Evolutionary conservation across 1,140 invertebrate genomes (phyloP).

Genomic region (Ceratina australensis): DNA sequence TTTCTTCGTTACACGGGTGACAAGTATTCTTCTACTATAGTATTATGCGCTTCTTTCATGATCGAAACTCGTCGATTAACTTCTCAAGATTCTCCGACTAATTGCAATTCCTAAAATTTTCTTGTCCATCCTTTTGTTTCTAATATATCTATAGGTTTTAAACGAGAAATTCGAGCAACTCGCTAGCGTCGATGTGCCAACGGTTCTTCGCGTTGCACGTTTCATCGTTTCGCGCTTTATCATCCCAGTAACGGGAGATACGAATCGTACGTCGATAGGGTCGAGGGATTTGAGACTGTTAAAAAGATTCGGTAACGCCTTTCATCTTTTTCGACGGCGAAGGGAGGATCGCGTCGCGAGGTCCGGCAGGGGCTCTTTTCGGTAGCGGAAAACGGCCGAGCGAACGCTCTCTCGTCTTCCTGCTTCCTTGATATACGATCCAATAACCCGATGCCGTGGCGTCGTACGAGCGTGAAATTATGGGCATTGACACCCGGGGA

Average conservation of each 20-base stretch:
- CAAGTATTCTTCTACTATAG: no score
- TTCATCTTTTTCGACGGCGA: constrained; percentile 47
- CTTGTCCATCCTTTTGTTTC: no score
- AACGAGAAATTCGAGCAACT: no score
- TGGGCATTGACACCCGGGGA: constrained; percentile 69
- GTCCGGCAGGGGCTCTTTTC: constrained; percentile 50
- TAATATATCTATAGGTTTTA: no score
- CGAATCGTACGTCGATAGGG: not conserved
- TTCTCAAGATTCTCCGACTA: no score
- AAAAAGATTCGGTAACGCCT: constrained; percentile 56
- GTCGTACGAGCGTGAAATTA: constrained; percentile 75
- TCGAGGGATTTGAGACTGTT: constrained; percentile 32
- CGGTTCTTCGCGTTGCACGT: no score
- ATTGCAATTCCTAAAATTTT: no score
- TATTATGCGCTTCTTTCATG: no score
- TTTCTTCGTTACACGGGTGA: no score
- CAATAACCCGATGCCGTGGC: constrained; percentile 74
- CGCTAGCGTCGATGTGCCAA: no score
- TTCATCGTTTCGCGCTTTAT: not conserved
- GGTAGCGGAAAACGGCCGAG: constrained; percentile 41
- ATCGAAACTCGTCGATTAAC: no score
- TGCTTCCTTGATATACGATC: constrained; percentile 70
- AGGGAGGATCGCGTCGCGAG: constrained; percentile 46
- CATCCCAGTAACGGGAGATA: not conserved
- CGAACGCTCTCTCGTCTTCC: constrained; percentile 51